Evolutionary conservation across 2,888 invertebrate genomes (phyloP).

Genomic region (Thecophora atra): DNA sequence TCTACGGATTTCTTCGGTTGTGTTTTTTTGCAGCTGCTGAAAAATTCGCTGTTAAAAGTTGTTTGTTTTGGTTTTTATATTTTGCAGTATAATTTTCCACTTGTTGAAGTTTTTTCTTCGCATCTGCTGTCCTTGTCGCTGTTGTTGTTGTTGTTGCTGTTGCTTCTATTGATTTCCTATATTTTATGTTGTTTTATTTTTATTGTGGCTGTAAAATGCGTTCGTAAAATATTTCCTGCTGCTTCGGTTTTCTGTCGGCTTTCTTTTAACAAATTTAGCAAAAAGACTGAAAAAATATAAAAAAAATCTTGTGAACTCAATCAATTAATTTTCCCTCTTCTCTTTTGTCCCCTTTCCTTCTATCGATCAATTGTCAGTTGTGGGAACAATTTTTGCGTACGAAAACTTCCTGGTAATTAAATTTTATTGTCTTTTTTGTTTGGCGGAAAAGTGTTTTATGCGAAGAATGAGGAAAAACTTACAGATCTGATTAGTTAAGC

Average conservation of each 20-base stretch:
- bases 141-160: background rate
- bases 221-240: background rate
- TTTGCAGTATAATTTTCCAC: background rate
- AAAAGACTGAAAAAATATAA: too few species aligned
- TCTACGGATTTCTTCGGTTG: background rate
- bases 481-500: too few species aligned
- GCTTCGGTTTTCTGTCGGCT: background rate
- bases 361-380: background rate
- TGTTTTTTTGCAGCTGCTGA: background rate
- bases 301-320: too few species aligned
- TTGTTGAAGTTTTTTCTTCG: background rate
- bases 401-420: background rate
- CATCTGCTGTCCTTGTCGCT: background rate
- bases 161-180: constrained; percentile 1
- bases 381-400: background rate
- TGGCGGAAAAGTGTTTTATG: too few species aligned
- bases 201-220: background rate
- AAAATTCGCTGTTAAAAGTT: too few species aligned
- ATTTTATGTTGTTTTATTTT: background rate
- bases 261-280: background rate
- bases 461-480: too few species aligned
- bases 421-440: background rate
- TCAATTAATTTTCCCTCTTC: too few species aligned
- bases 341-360: too few species aligned
- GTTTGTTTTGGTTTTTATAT: background rate